Evolutionary conservation across 2,888 invertebrate genomes (phyloP).

Genomic region (Cryptus armator): DNA sequence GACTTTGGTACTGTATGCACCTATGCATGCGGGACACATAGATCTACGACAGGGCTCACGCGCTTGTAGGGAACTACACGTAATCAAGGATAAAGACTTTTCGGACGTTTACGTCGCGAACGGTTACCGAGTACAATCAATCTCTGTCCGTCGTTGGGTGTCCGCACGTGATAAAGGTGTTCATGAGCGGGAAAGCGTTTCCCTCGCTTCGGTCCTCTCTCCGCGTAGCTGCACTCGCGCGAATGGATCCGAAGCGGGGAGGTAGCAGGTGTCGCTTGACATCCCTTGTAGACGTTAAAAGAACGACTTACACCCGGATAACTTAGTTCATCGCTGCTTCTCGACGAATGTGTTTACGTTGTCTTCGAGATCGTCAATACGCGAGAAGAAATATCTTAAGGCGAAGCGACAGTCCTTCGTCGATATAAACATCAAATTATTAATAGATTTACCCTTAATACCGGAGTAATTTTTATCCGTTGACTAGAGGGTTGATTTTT

Average conservation of each 20-base stretch:
- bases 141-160: constrained; percentile 66
- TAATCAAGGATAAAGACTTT: constrained; percentile 67
- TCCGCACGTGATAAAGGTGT: constrained; percentile 71
- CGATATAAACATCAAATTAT: too few relatives aligned
- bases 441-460: too few relatives aligned
- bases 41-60: not conserved
- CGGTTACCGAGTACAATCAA: constrained; percentile 67
- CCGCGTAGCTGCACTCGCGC: not conserved
- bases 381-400: too few relatives aligned
- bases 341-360: not conserved
- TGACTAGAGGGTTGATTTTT: too few relatives aligned
- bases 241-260: not conserved
- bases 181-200: constrained; percentile 67
- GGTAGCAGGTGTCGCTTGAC: constrained; percentile 62
- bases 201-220: not conserved
- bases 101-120: constrained; percentile 63
- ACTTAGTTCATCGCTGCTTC: constrained; percentile 23
- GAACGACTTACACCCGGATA: constrained; percentile 42
- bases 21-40: not conserved
- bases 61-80: constrained; percentile 20
- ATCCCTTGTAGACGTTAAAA: constrained; percentile 52
- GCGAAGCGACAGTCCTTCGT: too few relatives aligned
- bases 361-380: too few relatives aligned
- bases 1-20: not conserved
- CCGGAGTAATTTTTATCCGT: too few relatives aligned